Evolutionary conservation across 1,140 invertebrate species (phyloP), one percentile per base, ranked within the genome.

Genomic region (Drosophila varians): DNA sequence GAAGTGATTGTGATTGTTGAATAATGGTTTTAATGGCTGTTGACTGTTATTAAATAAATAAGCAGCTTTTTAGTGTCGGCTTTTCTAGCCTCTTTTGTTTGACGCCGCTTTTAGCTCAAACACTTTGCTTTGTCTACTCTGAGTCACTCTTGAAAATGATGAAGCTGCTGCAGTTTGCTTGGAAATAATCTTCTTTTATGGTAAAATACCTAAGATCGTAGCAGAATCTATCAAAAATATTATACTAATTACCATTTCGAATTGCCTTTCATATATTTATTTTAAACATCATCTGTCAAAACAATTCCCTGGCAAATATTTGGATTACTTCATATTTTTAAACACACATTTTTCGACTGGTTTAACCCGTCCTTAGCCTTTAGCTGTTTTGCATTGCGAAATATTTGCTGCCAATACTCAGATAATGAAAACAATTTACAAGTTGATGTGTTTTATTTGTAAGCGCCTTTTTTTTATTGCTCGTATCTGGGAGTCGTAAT

Each of bases 1-100:
- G 21, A 25, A 56, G 51, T 57, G 65, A 49, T n/a, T 28, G 7
- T 2, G 23, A 57, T 46, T 25, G 54, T 61, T 84, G 74, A 70
- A 84, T 74, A 78, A 84, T 78, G 70, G 79, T 72, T 83, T 78
- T 78, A 84, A 71, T 65, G 70, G 52, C 49, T 77, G 69, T 83
- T 82, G 79, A 75, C 74, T 70, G 55, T 84, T 65, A 78, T 84
- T 84, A 84, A 84, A 75, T 72, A 84, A 84, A 84, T 84, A 79
- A 83, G 64, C 79, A 45, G 54, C 56, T 75, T 74, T 84, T 84
- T 74, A 66, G 70, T 40, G 57, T 51, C 61, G 61, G 28, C n/a
- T 65, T 64, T 52, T 34, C 25, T 26, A 47, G 12, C 56, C 25
- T 25, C 46, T 66, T 5, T 66, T 66, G 60, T 55, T 66, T 60